Base-by-base conservation (phyloP, 2,113 vertebrate species). In the Cacatua alba region DNA sequence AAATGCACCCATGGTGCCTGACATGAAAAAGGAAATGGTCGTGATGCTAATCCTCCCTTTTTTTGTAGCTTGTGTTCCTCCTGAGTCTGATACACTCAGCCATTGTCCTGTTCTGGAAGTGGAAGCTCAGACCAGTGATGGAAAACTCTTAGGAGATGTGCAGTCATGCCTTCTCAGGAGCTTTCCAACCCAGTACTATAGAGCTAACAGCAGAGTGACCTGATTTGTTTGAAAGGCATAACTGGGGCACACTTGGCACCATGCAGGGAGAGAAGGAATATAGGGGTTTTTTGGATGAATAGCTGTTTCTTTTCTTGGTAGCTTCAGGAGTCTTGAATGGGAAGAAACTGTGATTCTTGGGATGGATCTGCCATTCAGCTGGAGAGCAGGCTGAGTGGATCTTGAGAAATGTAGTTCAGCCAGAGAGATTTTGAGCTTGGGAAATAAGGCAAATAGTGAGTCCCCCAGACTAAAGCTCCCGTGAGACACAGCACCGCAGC, bases 141-240 rank as follows among this genome's bases (percentile, higher is more conserved):
- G 24, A 39, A 93, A 48, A 31, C 37, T 92, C 41, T 70, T 53
- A 43, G 24, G 51, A 91, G 21, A 9, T 33, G 18, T 86, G 62
- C 10, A 18, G 33, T 53, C n/a, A 35, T 55, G 15, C 43, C 59
- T 92, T 88, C 90, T 94, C 79, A 64, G 60, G 89, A 97, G 69
- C 59, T 83, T 95, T 62, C 53, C 59, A 82, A 51, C 23, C 2
- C 37, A 33, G 7, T 85, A 46, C n/a, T 82, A 26, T 5, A 80
- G n/a, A 76, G 19, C 62, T 81, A 86, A 75, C 35, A 92, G 74
- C 74, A 82, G 60, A 77, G 18, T 86, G 83, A 94, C 80, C 81
- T 92, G 77, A 57, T 95, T 89, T 75, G 90, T 92, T 75, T 84
- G 68, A 90, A 92, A 79, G 21, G 83, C 48, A 8, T 90, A 94